These are phyloP conservation scores for Drosophila bocqueti DNA, from an alignment of 1,140 invertebrate species.

Conservation along the genomic window DNA sequence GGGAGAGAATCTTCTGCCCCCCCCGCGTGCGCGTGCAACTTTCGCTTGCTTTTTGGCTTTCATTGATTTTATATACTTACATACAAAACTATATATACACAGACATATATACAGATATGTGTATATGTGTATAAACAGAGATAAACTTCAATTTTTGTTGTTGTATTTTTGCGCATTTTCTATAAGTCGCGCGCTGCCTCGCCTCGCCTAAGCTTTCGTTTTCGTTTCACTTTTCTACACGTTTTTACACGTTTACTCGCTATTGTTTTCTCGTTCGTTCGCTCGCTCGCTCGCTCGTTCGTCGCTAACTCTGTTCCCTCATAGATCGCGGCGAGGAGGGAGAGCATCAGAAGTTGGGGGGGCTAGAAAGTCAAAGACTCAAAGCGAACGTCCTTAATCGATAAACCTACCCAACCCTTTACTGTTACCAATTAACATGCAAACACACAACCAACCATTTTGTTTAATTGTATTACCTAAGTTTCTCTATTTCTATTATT, in stretches of 20 bases:
- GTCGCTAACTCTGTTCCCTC: constrained; percentile 18
- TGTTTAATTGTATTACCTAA: constrained; percentile 45
- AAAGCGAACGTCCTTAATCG: constrained; percentile 9
- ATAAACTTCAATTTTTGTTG: constrained; percentile 1
- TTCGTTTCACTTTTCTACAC: constrained; percentile 20
- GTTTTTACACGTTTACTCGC: constrained; percentile 23
- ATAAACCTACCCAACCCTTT: background rate
- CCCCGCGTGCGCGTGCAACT: constrained; percentile 20
- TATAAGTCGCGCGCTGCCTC: constrained; percentile 36
- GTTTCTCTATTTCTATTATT: constrained; percentile 37
- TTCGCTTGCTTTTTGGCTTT: constrained; percentile 51
- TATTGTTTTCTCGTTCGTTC: constrained; percentile 38
- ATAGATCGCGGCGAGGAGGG: background rate
- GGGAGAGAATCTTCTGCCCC: constrained; percentile 23
- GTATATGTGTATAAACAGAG: constrained; percentile 24
- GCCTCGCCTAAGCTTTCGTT: constrained; percentile 54
- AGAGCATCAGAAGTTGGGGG: background rate
- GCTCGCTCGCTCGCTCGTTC: background rate
- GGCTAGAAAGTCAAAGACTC: constrained; percentile 29
- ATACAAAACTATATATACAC: constrained; percentile 2
- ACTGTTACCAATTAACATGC: constrained; percentile 14
- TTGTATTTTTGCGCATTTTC: constrained; percentile 22
- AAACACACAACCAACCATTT: background rate
- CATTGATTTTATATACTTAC: constrained; percentile 46
- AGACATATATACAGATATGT: background rate